Base-by-base conservation (phyloP, 2,113 vertebrate genomes). In the Sceloporus tristichus region DNA sequence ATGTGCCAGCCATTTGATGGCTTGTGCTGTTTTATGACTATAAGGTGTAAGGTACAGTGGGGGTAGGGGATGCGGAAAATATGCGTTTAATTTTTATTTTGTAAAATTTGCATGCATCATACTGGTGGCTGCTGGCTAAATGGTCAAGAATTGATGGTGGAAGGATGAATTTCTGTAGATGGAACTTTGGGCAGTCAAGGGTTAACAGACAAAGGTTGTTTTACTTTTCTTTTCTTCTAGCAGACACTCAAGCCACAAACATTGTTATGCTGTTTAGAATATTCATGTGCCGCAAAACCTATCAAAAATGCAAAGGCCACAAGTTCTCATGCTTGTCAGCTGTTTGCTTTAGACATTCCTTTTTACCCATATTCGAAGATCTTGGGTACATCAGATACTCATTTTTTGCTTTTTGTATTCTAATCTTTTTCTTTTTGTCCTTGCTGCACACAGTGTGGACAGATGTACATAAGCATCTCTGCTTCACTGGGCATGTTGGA, bases 341-440 rank as follows among this genome's bases (percentile, higher is more conserved):
- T 29, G 0, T n/a, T 48, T 29, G 56, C 34, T 87, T 0, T 0
- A 66, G 38, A 7, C 40, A 59, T 25, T 8, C 19, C 40, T 10
- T 38, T 16, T 70, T 79, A 42, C 40, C 19, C 29, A 0, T 6
- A 42, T 0, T 5, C 27, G 0, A 59, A 27, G 48, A 87, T 88
- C 38, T 18, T 9, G 21, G 85, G 9, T 75, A 74, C 82, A 23
- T 0, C 4, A 74, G 75, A 66, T 65, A 71, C 42, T 7, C 71
- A 7, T 27, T 86, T 29, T 85, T 68, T 19, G 13, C 23, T 34
- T 19, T 8, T 5, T 40, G 11, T 62, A 14, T 62, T 62, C 59
- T 18, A 62, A 18, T n/a, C 29, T 9, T 40, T 89, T 93, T 68
- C 92, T 73, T 89, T 3, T 48, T 18, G 87, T 92, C 66, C 92